phyloP scores from a whole-genome alignment of 2,888 invertebrate genomes.

The Leucozona laternaria region DNA sequence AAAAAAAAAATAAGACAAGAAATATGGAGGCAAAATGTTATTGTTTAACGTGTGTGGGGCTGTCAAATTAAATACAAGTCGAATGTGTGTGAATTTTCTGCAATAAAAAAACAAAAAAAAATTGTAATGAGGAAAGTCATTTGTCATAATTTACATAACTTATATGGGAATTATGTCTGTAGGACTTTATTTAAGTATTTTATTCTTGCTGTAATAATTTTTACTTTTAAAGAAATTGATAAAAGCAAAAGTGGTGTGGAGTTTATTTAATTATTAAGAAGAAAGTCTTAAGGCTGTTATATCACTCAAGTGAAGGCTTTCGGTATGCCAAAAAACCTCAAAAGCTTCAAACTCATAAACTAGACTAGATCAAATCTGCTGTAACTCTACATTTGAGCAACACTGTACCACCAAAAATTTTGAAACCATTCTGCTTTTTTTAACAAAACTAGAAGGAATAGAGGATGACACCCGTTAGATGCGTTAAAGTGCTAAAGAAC shows the following conservation, averaged over 20 bases:
- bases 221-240: neutral
- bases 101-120: constrained; percentile 24
- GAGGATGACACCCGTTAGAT: too few species aligned
- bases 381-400: too few species aligned
- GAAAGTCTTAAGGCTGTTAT: too few species aligned
- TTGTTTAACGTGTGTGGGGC: constrained; percentile 17
- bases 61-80: constrained; percentile 29
- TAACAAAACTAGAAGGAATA: too few species aligned
- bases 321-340: too few species aligned
- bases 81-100: constrained; percentile 37
- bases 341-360: too few species aligned
- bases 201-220: neutral
- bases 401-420: too few species aligned
- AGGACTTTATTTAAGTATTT: neutral
- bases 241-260: neutral
- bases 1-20: neutral
- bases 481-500: too few species aligned
- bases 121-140: constrained; percentile 42
- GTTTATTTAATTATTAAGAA: too few species aligned
- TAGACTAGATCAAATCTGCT: too few species aligned
- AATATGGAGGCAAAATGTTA: neutral
- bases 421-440: too few species aligned
- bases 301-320: too few species aligned
- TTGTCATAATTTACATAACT: constrained; percentile 45
- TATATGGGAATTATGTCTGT: neutral